Evolutionary conservation across 2,888 invertebrate species (phyloP), one percentile per base, ranked within the genome.

Genomic region (Trisateles emortualis): DNA sequence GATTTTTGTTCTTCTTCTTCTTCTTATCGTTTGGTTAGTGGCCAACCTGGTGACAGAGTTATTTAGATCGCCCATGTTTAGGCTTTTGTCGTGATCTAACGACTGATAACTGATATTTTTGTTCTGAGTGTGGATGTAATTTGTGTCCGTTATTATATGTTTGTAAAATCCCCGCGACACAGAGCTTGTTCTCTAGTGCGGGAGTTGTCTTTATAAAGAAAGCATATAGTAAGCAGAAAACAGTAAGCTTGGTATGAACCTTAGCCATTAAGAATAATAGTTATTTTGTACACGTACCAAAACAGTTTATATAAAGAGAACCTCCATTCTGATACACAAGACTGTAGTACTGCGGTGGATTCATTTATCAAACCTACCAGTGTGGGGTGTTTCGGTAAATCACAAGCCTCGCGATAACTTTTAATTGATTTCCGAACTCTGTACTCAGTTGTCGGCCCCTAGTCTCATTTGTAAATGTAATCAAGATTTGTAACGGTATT

Each of bases 371-470:
- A 41, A 29, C 29, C 26, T 5, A n/a, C 11, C n/a, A n/a, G n/a
- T 6, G 10, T 16, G 26, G 10, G 24, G 5, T 8, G 17, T 30
- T 30, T 17, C 17, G 30, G 11, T 67, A 67, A 67, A 67, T 67
- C 53, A 67, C 64, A 66, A 64, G 64, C 64, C 60, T 64, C 59
- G 67, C 54, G 64, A 67, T 67, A 67, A 67, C 64, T 67, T 67
- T 67, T 67, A 67, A 67, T 67, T 67, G 66, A 67, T 67, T 67
- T 54, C 60, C 64, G 48, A 67, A 66, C 53, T 67, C 64, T 48
- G 59, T 48, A 35, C 43, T 59, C 41, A 48, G 30, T 30, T 3
- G 6, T 39, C 38, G 38, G 8, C 38, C 11, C 11, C 14, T 5
- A 9, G n/a, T 40, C 56, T 29, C 9, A 29, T 41, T 41, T 29